These are phyloP conservation scores for Amia ocellicauda DNA, from an alignment of 2,113 vertebrate genomes.

Conservation along the genomic window DNA sequence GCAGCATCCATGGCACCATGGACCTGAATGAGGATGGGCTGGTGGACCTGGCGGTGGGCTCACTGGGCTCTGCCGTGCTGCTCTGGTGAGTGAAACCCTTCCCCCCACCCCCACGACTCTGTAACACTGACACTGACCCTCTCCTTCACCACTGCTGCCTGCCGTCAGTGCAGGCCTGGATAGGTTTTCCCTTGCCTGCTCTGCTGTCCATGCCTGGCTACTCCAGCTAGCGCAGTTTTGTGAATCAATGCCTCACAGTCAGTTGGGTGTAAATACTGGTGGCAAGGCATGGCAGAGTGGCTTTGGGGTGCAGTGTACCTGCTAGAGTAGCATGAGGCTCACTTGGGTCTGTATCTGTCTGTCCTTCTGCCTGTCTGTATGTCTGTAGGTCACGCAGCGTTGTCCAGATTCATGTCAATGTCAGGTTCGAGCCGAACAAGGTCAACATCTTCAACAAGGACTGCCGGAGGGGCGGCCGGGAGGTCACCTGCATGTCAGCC, in stretches of 20 bases:
- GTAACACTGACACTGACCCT: neutral
- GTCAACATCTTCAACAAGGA: slow-evolving; percentile 96
- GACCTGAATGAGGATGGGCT: slow-evolving; percentile 89
- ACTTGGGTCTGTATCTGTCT: too few species aligned
- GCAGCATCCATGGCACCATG: slow-evolving; percentile 86
- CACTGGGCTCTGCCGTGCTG: slow-evolving; percentile 82
- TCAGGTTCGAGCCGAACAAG: slow-evolving; percentile 85
- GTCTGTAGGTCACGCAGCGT: slow-evolving; percentile 83
- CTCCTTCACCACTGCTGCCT: neutral
- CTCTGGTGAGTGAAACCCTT: slow-evolving; percentile 74
- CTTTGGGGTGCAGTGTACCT: too few species aligned
- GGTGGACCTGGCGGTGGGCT: slow-evolving; percentile 86
- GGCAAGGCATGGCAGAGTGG: too few species aligned
- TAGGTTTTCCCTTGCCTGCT: too few species aligned
- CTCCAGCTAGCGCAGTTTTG: neutral
- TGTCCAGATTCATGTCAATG: slow-evolving; percentile 73
- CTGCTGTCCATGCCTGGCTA: neutral
- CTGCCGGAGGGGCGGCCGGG: slow-evolving; percentile 81
- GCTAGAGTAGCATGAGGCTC: too few species aligned
- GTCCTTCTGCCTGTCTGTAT: slow-evolving; percentile 17
- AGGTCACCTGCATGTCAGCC: slow-evolving; percentile 88
- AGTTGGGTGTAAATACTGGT: too few species aligned
- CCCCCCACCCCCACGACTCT: neutral
- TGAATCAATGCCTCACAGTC: too few species aligned
- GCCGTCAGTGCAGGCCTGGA: too few species aligned